Evolutionary conservation across 2,888 invertebrate species (phyloP).

Genomic region (Caenorhabditis doughertyi): DNA sequence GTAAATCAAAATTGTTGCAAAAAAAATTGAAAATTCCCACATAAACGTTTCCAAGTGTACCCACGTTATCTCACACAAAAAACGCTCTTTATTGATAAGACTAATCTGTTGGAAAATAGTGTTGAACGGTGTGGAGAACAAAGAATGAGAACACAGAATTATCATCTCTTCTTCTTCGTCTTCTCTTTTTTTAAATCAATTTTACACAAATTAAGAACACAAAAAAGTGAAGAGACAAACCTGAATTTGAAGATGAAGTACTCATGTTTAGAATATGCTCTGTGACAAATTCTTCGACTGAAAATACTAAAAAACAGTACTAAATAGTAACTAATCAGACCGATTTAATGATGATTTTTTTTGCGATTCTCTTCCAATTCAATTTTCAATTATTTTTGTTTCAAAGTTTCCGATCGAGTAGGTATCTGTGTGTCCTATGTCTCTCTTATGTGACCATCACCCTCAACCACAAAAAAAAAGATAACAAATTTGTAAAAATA

Average conservation of each 20-base stretch:
- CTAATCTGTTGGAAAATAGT: conserved; percentile 44
- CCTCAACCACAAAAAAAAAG: conserved; percentile 4
- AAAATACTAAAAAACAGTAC: neutral
- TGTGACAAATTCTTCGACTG: neutral
- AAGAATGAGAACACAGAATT: conserved; percentile 26
- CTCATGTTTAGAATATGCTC: conserved; percentile 29
- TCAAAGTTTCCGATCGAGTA: conserved; percentile 38
- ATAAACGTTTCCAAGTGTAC: conserved; percentile 9
- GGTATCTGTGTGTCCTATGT: conserved; percentile 40
- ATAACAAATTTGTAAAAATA: conserved; percentile 37
- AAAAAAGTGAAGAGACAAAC: conserved; percentile 12
- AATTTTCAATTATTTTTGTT: conserved; percentile 22
- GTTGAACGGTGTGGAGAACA: conserved; percentile 34
- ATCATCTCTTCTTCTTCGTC: conserved; percentile 9
- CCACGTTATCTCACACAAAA: conserved; percentile 18
- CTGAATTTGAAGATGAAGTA: conserved; percentile 25
- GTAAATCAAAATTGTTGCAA: too few relatives aligned
- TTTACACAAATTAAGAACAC: neutral
- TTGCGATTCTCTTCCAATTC: conserved; percentile 4
- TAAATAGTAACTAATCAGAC: conserved; percentile 17
- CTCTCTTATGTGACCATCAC: conserved; percentile 38
- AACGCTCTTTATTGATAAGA: conserved; percentile 7
- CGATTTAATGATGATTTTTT: conserved; percentile 27
- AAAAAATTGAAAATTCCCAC: too few relatives aligned
- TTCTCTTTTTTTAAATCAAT: neutral